Conservation (phyloP, 1,140 invertebrate genomes). For the Rhynchophorus ferrugineus region DNA sequence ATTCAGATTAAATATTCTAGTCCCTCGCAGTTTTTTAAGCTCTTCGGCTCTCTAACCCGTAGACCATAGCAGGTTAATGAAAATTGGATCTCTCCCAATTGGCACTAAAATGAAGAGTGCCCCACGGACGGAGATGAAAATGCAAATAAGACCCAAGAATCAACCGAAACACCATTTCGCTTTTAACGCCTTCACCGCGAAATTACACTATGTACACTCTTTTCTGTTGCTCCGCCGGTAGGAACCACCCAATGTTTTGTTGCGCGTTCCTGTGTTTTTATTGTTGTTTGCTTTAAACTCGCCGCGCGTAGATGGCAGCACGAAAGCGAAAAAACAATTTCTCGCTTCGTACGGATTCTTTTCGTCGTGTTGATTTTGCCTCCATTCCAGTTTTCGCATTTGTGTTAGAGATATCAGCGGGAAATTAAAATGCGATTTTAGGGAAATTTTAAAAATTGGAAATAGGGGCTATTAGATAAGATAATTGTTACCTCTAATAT, state of each 20-base stretch:
- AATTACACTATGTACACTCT: not conserved
- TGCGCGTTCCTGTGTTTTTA: not conserved
- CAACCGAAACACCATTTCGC: not conserved
- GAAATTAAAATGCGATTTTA: too few species aligned
- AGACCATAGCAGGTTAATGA: not conserved
- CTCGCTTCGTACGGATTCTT: not conserved
- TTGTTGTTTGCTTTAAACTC: not conserved
- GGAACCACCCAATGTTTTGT: not conserved
- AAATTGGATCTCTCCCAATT: not conserved
- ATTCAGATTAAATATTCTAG: too few species aligned
- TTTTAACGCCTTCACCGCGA: not conserved
- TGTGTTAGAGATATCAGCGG: too few species aligned
- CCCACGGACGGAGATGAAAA: not conserved
- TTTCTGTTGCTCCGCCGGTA: not conserved
- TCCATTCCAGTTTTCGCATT: too few species aligned
- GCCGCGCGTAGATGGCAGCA: too few species aligned
- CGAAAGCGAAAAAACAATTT: not conserved
- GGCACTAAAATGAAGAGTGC: not conserved
- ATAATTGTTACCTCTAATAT: too few species aligned
- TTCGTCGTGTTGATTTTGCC: too few species aligned
- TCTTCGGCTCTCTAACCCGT: not conserved
- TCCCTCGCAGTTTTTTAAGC: too few species aligned
- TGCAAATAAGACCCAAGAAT: not conserved
- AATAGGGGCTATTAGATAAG: too few species aligned
- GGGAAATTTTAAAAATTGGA: too few species aligned